Percentiles rank a stretch among this genome's conserved stretches.
Conservation (phyloP, 92 coral and sea anemone genomes). For the Galaxea fascicularis region DNA sequence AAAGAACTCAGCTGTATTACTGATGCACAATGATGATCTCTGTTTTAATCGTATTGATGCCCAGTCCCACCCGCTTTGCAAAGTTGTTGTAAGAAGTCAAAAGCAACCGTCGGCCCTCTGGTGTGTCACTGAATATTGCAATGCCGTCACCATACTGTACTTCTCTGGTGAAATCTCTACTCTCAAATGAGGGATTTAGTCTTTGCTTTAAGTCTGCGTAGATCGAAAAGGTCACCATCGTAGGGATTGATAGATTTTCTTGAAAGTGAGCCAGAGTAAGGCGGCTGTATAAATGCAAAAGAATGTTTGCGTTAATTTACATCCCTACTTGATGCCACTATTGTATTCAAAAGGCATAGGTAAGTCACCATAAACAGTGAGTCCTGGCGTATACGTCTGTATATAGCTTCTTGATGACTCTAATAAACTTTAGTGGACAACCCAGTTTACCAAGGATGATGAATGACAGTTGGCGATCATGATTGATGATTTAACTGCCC, state of each 20-base stretch:
- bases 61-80: slow-evolving; percentile 30
- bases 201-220: slow-evolving; percentile 32
- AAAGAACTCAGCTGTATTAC: no score
- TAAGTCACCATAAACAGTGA: no score
- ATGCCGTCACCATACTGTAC: no score
- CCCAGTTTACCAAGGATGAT: slow-evolving; percentile 44
- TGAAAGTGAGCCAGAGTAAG: slow-evolving; percentile 16
- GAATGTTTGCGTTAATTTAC: slow-evolving; percentile 28
- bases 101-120: slow-evolving; percentile 22
- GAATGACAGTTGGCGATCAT: slow-evolving; percentile 20
- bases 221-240: not conserved
- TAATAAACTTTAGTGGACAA: slow-evolving; percentile 28
- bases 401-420: slow-evolving; percentile 25
- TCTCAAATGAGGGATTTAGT: slow-evolving; percentile 21
- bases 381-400: slow-evolving; percentile 28
- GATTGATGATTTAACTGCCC: no score
- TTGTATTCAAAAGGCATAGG: no score
- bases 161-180: no score
- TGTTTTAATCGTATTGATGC: slow-evolving; percentile 19
- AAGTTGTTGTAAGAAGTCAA: slow-evolving; percentile 17
- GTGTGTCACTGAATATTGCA: no score
- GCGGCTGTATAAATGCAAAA: slow-evolving; percentile 33
- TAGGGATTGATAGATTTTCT: slow-evolving; percentile 2
- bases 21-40: no score
- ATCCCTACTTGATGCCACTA: slow-evolving; percentile 13